Evolutionary conservation across 2,888 invertebrate genomes (phyloP).

Genomic region (Lomographa bimaculata): DNA sequence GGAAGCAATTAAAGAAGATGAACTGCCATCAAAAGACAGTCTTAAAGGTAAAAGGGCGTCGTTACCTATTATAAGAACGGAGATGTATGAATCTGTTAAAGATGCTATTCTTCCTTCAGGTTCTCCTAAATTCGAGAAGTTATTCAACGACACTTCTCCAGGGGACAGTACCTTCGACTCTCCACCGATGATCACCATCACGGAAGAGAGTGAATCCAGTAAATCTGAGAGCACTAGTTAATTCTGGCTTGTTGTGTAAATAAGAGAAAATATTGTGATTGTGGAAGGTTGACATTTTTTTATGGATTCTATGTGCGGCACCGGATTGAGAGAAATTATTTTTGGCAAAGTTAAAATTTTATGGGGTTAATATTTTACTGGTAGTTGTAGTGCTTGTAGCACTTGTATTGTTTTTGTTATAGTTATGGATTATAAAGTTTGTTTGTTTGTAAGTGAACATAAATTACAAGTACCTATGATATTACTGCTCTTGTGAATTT

Average conservation of each 20-base stretch:
- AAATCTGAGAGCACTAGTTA: constrained; percentile 73
- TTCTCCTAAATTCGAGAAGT: constrained; percentile 84
- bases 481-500: too few relatives aligned
- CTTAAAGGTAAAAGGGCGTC: constrained; percentile 68
- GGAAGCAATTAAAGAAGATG: constrained; percentile 69
- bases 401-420: too few relatives aligned
- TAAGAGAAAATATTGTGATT: constrained; percentile 20
- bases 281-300: constrained; percentile 17
- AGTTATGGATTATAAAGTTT: too few relatives aligned
- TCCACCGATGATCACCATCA: constrained; percentile 77
- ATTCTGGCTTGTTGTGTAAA: constrained; percentile 41
- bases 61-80: constrained; percentile 70
- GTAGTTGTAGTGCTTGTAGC: too few relatives aligned
- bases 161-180: constrained; percentile 56
- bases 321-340: constrained; percentile 12
- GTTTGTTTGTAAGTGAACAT: too few relatives aligned
- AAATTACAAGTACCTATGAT: too few relatives aligned
- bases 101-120: constrained; percentile 77
- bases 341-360: constrained; percentile 2
- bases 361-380: too few relatives aligned
- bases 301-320: constrained; percentile 26
- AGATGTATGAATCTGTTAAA: constrained; percentile 82
- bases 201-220: constrained; percentile 71
- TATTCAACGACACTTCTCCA: constrained; percentile 80
- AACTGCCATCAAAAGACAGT: constrained; percentile 55